Evolutionary conservation across 1,140 invertebrate species (phyloP), one percentile per base, ranked within the genome.

Genomic region (Apis florea): DNA sequence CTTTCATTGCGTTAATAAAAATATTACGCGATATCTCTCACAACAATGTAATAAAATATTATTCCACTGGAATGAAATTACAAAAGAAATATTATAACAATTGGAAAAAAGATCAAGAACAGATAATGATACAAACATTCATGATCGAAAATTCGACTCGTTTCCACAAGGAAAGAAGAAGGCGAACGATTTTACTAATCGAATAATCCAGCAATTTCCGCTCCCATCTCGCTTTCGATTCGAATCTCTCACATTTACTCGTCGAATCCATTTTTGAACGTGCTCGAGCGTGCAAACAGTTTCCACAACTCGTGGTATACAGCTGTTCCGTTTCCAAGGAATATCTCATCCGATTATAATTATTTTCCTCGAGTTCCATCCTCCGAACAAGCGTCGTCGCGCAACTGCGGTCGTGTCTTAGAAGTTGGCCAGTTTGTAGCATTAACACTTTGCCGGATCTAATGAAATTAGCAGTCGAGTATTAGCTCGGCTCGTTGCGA

Each of bases 401-500:
- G 51, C n/a, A 19, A 49, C 74, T 31, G 53, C 47, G 15, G 63
- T 63, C n/a, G 17, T 17, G 56, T 73, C 71, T 73, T 19, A 51
- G 71, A 73, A 73, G 58, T 73, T 61, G 71, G 21, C 21, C 71
- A 66, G 74, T 51, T 67, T 15, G 51, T 15, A 31, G 61, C n/a
- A 19, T 31, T 47, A 54, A 54, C 51, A n/a, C 21, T 56, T 17
- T 31, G 19, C 19, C 51, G 9, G 74, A 51, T 56, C 21, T 76
- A 76, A 76, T 40, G 51, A n/a, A 76, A 76, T 76, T 76, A 67
- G n/a, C 63, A 10, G 31, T 40, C 31, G 19, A 31, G 74, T 17
- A 47, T 76, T 64, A 56, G 31, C 31, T 31, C 8, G 15, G 31
- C 31, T 67, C 31, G 31, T 40, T 40, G 31, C 6, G 31, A 40